Evolutionary conservation across 1,140 invertebrate species (phyloP), one percentile per base, ranked within the genome.

Genomic region (Drosophila seguyi): DNA sequence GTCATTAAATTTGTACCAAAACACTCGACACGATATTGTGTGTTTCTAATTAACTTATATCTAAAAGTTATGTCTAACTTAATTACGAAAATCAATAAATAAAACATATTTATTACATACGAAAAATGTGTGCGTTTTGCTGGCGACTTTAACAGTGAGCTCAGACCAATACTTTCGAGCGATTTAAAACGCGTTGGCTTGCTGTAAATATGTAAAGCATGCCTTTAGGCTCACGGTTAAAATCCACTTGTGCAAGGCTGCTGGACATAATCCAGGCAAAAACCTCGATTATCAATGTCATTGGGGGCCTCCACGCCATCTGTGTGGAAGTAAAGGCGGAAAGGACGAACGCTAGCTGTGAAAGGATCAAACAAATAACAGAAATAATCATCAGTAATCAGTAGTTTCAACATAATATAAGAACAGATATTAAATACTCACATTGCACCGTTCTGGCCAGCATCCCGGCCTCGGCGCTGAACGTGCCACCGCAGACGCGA

Each of bases 211-310:
- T 53, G 14, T 59, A 25, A 34, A 55, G 75, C 74, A 44, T 71
- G 44, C 44, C 58, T 79, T 63, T 55, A 10, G 58, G 75, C n/a
- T 0, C 4, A 4, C 6, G 2, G 0, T 52, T 73, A 92, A 67
- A 75, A 92, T 0, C 91, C 92, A 86, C 95, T 96, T 44, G 95
- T 97, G 81, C 97, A 97, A 0, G 96, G 96, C 83, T 97, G 96
- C 92, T 97, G 97, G 4, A 97, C 94, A 77, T 96, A 97, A 85
- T 97, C 96, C 2, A 97, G 91, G 75, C 96, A 97, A 83, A 97
- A 97, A 4, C 97, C 97, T 73, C 95, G 93, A 90, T 97, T 97
- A 47, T 94, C 95, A 0, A 95, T 92, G 75, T 97, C 96, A 4
- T 94, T 94, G 0, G 96, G 96, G 1, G 95, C 94, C 92, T 97